Conservation (phyloP, 2,888 invertebrate genomes). For the Nemurella pictetii region DNA sequence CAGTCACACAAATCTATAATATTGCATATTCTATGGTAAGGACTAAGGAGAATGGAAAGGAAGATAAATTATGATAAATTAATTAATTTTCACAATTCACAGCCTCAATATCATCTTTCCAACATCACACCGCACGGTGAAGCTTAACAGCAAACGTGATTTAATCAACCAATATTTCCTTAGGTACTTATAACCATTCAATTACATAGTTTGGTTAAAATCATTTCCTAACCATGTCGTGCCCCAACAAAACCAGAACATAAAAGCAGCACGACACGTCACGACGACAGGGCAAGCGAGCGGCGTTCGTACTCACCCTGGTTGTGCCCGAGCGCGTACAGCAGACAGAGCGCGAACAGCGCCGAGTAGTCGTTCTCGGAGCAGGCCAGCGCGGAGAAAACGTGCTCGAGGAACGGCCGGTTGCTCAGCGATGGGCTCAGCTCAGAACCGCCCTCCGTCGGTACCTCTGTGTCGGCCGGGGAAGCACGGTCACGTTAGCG, state of each 20-base stretch:
- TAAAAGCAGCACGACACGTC: background rate
- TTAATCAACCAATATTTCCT: too few species aligned
- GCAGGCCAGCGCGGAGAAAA: constrained; percentile 84
- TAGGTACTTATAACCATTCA: too few species aligned
- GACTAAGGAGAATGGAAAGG: too few species aligned
- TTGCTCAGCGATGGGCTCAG: constrained; percentile 56
- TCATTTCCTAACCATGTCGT: background rate
- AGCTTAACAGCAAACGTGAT: too few species aligned
- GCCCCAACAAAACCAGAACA: background rate
- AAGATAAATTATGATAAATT: too few species aligned
- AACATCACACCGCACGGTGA: too few species aligned
- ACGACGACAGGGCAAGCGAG: background rate
- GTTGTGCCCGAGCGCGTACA: constrained; percentile 93
- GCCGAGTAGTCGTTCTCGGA: constrained; percentile 93
- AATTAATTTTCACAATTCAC: too few species aligned
- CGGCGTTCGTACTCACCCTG: constrained; percentile 68
- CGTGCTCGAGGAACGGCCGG: constrained; percentile 86
- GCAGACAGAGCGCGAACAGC: constrained; percentile 84
- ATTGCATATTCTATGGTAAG: too few species aligned
- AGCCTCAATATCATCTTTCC: too few species aligned
- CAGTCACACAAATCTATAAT: too few species aligned
- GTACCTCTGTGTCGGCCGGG: constrained; percentile 22
- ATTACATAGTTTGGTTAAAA: too few species aligned
- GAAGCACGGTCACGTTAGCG: too few species aligned
- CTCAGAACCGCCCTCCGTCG: constrained; percentile 43